These are phyloP conservation scores for Lithodes maja DNA, from an alignment of 2,888 invertebrate species.

Conservation along the genomic window DNA sequence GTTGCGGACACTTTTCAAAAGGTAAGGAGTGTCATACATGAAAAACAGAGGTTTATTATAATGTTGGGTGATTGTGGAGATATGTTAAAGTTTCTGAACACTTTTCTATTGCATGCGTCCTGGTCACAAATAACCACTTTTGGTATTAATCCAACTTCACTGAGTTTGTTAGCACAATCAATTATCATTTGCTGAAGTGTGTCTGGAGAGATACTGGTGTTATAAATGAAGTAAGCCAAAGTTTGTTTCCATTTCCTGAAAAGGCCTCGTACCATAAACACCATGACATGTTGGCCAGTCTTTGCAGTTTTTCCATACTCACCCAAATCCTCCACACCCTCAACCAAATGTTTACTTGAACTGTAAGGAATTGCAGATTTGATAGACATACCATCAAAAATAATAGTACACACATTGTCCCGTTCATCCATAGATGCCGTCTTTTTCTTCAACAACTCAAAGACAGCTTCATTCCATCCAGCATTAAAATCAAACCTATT, in stretches of 20 bases:
- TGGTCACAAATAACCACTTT: conserved; percentile 26
- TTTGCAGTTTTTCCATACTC: conserved; percentile 16
- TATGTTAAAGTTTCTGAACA: neutral
- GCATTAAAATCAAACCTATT: neutral
- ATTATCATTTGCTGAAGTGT: neutral
- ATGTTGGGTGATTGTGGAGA: neutral
- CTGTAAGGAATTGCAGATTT: neutral
- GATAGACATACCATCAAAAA: conserved; percentile 21
- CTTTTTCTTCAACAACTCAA: conserved; percentile 13
- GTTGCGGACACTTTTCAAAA: conserved; percentile 2
- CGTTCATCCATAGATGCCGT: neutral
- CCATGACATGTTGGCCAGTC: conserved; percentile 19
- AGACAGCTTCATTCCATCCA: conserved; percentile 26
- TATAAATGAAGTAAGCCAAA: neutral
- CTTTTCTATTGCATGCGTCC: conserved; percentile 12
- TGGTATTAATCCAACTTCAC: neutral
- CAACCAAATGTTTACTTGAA: neutral
- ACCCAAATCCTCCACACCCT: conserved; percentile 19
- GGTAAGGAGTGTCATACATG: conserved; percentile 8
- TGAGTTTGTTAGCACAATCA: neutral
- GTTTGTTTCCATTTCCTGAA: conserved; percentile 10
- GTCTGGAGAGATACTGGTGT: neutral
- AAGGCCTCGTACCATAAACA: conserved; percentile 19
- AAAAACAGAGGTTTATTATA: conserved; percentile 7
- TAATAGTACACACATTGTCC: neutral